Conservation (phyloP, 1,140 invertebrate genomes). For the Pachypeltis micranthus region DNA sequence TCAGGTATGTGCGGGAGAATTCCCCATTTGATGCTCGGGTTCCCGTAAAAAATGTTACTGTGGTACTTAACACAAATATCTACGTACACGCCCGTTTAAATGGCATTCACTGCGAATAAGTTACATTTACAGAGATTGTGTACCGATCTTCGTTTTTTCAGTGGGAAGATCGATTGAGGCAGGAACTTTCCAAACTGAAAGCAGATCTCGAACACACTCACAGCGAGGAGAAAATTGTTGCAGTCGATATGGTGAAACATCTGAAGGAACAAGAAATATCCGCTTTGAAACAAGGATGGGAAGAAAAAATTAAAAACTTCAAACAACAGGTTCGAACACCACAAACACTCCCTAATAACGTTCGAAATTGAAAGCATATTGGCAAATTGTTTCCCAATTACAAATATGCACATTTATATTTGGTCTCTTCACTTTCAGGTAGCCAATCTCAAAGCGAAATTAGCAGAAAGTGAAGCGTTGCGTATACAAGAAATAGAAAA, state of each 20-base stretch:
- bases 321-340: conserved; percentile 38
- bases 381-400: too few relatives aligned
- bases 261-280: conserved; percentile 38
- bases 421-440: conserved; percentile 36
- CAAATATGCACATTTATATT: too few relatives aligned
- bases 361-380: too few relatives aligned
- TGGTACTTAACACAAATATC: too few relatives aligned
- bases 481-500: conserved; percentile 43
- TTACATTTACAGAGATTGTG: too few relatives aligned
- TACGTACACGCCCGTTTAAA: too few relatives aligned
- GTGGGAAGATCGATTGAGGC: conserved; percentile 36
- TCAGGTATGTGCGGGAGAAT: too few relatives aligned
- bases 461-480: conserved; percentile 42
- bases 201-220: conserved; percentile 45
- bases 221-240: conserved; percentile 44
- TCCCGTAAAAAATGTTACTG: too few relatives aligned
- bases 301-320: conserved; percentile 40
- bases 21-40: too few relatives aligned
- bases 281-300: conserved; percentile 40
- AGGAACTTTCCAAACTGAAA: conserved; percentile 42
- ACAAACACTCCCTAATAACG: conserved; percentile 6
- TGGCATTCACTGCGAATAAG: too few relatives aligned
- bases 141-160: conserved; percentile 27
- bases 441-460: conserved; percentile 39
- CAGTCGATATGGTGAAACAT: conserved; percentile 39